Evolutionary conservation across 2,113 vertebrate genomes (phyloP).

Genomic region (Takifugu bimaculatus): DNA sequence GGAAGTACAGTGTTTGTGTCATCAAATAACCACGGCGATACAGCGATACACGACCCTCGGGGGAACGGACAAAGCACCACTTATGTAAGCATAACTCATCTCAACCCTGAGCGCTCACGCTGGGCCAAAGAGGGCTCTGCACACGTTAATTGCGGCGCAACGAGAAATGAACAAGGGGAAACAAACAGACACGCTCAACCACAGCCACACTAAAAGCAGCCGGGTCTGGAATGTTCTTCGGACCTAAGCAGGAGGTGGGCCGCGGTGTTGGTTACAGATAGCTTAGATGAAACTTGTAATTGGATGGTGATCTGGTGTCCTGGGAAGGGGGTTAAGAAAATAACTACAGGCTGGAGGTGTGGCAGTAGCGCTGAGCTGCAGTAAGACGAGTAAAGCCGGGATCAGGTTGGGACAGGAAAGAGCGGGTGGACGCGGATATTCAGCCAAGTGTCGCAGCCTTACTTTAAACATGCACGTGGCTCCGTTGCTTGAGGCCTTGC

Average conservation of each 20-base stretch:
- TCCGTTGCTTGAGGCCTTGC: background rate
- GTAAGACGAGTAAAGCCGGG: conserved; percentile 1
- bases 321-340: conserved; percentile 52
- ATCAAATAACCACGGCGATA: conserved; percentile 39
- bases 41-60: conserved; percentile 15
- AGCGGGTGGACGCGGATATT: conserved; percentile 2
- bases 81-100: conserved; percentile 47
- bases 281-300: conserved; percentile 51
- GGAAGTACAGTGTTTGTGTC: conserved; percentile 18
- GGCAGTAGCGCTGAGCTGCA: conserved; percentile 11
- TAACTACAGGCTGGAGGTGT: conserved; percentile 27
- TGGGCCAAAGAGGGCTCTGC: conserved; percentile 36
- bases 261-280: conserved; percentile 58
- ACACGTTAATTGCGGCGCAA: conserved; percentile 50
- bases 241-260: conserved; percentile 22
- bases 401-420: conserved; percentile 17
- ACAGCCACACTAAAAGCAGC: conserved; percentile 40
- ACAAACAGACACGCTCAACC: conserved; percentile 14
- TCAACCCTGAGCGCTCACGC: conserved; percentile 18
- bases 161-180: conserved; percentile 20
- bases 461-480: background rate
- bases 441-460: conserved; percentile 1
- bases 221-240: conserved; percentile 55
- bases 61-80: conserved; percentile 26
- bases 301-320: conserved; percentile 54